phyloP scores from a whole-genome alignment of 2,113 vertebrate genomes.

The Dromiciops gliroides region DNA sequence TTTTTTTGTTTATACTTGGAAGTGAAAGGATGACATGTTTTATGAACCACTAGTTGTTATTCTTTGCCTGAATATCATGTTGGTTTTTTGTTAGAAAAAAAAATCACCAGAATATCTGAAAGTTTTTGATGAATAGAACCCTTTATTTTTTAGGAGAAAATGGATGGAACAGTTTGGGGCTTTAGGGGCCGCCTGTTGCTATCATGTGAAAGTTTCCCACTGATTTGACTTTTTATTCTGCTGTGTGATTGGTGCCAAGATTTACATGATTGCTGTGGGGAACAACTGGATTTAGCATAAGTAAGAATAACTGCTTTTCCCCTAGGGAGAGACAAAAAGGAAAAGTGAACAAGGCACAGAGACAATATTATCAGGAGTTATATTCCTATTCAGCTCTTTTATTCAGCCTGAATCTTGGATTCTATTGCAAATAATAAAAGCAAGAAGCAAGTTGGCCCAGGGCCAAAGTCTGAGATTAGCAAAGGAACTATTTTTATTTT shows the following conservation, averaged over 20 bases:
- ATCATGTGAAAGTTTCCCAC: conserved; percentile 75
- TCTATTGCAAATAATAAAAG: conserved; percentile 80
- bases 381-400: conserved; percentile 80
- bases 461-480: conserved; percentile 74
- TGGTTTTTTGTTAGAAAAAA: conserved; percentile 55
- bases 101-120: conserved; percentile 79
- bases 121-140: conserved; percentile 78
- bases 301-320: conserved; percentile 79
- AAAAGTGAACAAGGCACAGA: conserved; percentile 67
- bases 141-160: conserved; percentile 79
- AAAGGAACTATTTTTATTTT: conserved; percentile 66
- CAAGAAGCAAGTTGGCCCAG: conserved; percentile 63
- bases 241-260: conserved; percentile 74
- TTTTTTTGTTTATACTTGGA: conserved; percentile 79
- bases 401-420: conserved; percentile 78
- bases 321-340: conserved; percentile 81
- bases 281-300: conserved; percentile 81
- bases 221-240: conserved; percentile 79
- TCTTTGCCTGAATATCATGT: conserved; percentile 77
- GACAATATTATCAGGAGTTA: conserved; percentile 79
- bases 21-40: conserved; percentile 72
- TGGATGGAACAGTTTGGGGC: conserved; percentile 75
- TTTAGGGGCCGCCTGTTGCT: conserved; percentile 80
- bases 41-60: conserved; percentile 73
- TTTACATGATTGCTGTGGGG: conserved; percentile 79